These are phyloP conservation scores for Botrylloides violaceus DNA, from an alignment of 23 tunicate genomes.

Conservation along the genomic window DNA sequence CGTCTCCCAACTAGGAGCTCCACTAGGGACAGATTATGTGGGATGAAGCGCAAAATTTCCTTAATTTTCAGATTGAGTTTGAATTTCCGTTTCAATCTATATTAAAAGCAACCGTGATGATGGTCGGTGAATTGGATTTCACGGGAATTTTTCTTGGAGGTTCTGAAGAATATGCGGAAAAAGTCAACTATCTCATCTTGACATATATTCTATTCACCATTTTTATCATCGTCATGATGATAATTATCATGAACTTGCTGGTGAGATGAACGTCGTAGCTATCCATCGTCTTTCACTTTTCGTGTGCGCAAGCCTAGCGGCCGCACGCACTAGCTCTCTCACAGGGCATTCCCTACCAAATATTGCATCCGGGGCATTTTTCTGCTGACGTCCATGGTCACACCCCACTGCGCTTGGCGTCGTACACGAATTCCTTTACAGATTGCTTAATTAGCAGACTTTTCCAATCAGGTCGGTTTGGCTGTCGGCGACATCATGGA, in stretches of 20 bases:
- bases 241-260: constrained; percentile 75
- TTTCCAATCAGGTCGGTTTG: constrained; percentile 61
- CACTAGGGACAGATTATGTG: neutral
- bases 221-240: constrained; percentile 84
- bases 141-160: constrained; percentile 58
- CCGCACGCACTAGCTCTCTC: no score
- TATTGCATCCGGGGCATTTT: no score
- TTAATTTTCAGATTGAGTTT: constrained; percentile 38
- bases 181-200: constrained; percentile 38
- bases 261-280: no score
- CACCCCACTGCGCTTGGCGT: no score
- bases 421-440: no score
- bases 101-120: constrained; percentile 75
- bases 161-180: constrained; percentile 18
- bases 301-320: no score
- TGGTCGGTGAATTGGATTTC: constrained; percentile 82
- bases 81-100: constrained; percentile 57
- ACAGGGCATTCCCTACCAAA: no score
- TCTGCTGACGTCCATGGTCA: no score
- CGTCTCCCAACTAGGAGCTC: no score
- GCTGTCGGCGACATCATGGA: constrained; percentile 88
- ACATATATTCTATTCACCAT: constrained; percentile 62
- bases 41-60: neutral
- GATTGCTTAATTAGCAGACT: no score
- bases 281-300: no score